Base-by-base conservation (phyloP, 2,797 vertebrate genomes). In the Sebastes cheni region DNA sequence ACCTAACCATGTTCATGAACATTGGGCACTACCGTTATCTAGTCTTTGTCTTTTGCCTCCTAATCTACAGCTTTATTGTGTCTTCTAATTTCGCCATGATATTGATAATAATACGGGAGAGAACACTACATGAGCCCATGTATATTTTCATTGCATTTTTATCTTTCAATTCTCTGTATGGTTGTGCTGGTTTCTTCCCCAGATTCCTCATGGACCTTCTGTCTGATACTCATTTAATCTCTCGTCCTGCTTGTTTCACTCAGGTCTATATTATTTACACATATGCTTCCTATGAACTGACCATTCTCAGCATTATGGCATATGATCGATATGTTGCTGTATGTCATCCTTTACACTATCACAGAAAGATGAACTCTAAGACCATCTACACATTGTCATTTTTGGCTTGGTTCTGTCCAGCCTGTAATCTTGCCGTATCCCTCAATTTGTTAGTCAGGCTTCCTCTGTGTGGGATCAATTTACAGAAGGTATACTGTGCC, bases 241-340 rank as follows among this genome's bases (percentile, higher is more conserved):
- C 92, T 6, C 72, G 18, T 8, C 16, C 42, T 14, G 90, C 79
- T 42, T 94, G 93, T 81, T 91, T 84, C n/a, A 78, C 59, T 67
- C 92, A 94, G 82, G 74, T 90, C 16, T 93, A 85, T 61, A 4
- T 91, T 8, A 84, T 94, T 71, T 91, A 90, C 67, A 81, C 83
- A 0, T 93, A 88, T 66, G 85, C 68, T 2, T 73, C n/a, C 2
- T 81, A 68, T 67, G 92, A 93, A 64, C 3, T 91, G 5, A 86
- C 81, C 10, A 79, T 89, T 36, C 81, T 93, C 8, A 46, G 81
- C 36, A 64, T 92, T 4, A 93, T 93, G 85, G 90, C 88, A 3
- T 86, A 92, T 66, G 93, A 94, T 34, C 74, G 92, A 64, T 94
- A 92, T 52, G 65, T 89, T 5, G 91, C 93, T 14, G 71, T 93